Percentiles rank a stretch among this genome's conserved stretches.
phyloP scores from a whole-genome alignment of 2,888 invertebrate genomes.

The Calliopum simillimum region DNA sequence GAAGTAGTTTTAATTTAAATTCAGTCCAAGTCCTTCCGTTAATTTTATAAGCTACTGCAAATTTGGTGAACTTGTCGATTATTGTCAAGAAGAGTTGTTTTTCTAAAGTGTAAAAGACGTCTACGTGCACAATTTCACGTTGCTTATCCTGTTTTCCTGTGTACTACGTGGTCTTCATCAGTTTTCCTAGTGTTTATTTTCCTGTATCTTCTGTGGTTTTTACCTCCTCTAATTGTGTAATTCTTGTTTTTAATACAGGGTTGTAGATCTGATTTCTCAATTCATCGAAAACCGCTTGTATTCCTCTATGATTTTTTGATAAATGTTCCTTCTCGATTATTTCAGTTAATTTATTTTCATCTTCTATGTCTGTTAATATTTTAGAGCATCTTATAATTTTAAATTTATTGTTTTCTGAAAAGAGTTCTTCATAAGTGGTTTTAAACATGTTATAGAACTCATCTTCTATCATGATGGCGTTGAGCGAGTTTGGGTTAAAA shows the following conservation, averaged over 20 bases:
- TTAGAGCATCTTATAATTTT: too few species aligned
- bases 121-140: conserved; percentile 27
- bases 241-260: conserved; percentile 39
- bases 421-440: too few species aligned
- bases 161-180: neutral
- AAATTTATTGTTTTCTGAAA: too few species aligned
- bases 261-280: conserved; percentile 36
- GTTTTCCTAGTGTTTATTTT: conserved; percentile 36
- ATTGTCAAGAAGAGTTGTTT: conserved; percentile 34
- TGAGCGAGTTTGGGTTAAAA: conserved; percentile 24
- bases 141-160: neutral
- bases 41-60: conserved; percentile 30
- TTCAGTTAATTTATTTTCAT: too few species aligned
- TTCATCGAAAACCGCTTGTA: conserved; percentile 37
- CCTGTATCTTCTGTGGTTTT: conserved; percentile 44
- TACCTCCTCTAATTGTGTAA: conserved; percentile 39
- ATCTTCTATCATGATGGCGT: conserved; percentile 20
- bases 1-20: conserved; percentile 34
- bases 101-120: conserved; percentile 28
- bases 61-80: conserved; percentile 37
- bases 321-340: too few species aligned
- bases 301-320: conserved; percentile 32
- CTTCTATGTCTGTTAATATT: too few species aligned
- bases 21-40: conserved; percentile 33
- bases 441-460: conserved; percentile 34